Conservation (phyloP, 2,113 vertebrate species). For the Rostratula benghalensis region DNA sequence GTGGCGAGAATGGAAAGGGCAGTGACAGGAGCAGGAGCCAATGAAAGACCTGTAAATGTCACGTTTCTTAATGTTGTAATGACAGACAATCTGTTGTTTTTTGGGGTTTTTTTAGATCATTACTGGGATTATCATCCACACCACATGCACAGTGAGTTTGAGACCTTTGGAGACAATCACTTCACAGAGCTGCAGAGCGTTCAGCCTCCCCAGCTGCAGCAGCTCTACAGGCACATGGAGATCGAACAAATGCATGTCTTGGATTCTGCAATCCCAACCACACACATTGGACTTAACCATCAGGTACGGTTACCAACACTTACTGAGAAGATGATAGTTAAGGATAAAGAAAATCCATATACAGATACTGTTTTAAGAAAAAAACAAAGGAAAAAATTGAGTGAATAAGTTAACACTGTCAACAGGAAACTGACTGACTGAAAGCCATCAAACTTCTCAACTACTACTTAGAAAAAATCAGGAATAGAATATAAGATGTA, state of each 20-base stretch:
- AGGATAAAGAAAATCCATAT: not conserved
- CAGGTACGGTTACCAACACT: conserved; percentile 66
- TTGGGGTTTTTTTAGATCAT: conserved; percentile 78
- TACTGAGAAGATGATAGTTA: not conserved
- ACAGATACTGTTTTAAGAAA: not conserved
- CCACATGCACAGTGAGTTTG: conserved; percentile 87
- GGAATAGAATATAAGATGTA: conserved; percentile 38
- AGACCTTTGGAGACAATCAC: conserved; percentile 88
- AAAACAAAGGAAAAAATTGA: not conserved
- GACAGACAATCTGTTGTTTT: not conserved
- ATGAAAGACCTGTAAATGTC: not conserved
- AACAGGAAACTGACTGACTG: conserved; percentile 12
- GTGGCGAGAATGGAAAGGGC: not conserved
- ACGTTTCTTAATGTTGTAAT: not conserved
- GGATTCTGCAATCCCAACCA: conserved; percentile 80
- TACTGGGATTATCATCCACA: conserved; percentile 91
- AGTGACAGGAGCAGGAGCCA: not conserved
- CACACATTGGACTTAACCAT: conserved; percentile 77
- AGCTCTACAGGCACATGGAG: conserved; percentile 86
- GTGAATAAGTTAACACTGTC: not conserved
- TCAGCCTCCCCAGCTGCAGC: conserved; percentile 86
- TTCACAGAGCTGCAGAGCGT: conserved; percentile 97
- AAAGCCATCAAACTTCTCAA: not conserved
- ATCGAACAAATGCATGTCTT: conserved; percentile 86
- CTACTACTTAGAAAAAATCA: conserved; percentile 2